A percentile compares a stretch with the other conserved stretches of the same genome.
Evolutionary conservation across 2,797 vertebrate species (phyloP).

Genomic region (Artibeus lituratus): DNA sequence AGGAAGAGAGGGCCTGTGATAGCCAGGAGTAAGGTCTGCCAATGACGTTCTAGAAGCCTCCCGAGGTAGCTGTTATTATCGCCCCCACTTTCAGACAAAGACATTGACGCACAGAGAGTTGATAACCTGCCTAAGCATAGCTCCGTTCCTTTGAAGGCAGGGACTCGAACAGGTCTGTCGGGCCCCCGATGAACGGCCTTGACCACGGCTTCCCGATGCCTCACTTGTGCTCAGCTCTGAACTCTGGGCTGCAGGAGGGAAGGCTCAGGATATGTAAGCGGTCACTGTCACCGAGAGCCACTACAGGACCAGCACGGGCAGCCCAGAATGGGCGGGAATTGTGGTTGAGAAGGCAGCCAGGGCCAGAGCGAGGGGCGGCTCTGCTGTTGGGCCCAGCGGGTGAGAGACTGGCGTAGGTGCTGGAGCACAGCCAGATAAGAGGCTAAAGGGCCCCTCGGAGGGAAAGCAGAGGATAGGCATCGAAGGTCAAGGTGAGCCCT

Average conservation of each 20-base stretch:
- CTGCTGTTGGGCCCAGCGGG: neutral
- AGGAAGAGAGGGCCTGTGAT: neutral
- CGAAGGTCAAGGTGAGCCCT: neutral
- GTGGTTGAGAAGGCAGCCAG: neutral
- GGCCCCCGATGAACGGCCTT: neutral
- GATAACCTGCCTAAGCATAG: neutral
- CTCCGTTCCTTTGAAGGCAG: neutral
- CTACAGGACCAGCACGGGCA: rapidly evolving
- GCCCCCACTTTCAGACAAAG: neutral
- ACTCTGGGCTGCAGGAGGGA: neutral
- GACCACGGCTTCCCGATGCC: neutral
- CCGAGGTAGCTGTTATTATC: neutral
- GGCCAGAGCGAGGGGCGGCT: neutral
- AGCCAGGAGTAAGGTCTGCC: neutral
- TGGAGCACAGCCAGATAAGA: neutral
- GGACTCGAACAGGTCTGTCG: neutral
- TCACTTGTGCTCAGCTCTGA: neutral
- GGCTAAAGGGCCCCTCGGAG: neutral
- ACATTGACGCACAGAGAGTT: neutral
- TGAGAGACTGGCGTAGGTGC: neutral
- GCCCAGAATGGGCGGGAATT: neutral
- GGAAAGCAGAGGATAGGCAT: neutral
- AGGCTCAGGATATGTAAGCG: neutral
- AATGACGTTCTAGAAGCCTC: neutral
- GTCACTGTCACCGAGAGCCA: neutral